Percentiles rank a stretch among this genome's conserved stretches.
These are phyloP conservation scores for Lithophane leautieri DNA, from an alignment of 2,888 invertebrate species.

Conservation along the genomic window DNA sequence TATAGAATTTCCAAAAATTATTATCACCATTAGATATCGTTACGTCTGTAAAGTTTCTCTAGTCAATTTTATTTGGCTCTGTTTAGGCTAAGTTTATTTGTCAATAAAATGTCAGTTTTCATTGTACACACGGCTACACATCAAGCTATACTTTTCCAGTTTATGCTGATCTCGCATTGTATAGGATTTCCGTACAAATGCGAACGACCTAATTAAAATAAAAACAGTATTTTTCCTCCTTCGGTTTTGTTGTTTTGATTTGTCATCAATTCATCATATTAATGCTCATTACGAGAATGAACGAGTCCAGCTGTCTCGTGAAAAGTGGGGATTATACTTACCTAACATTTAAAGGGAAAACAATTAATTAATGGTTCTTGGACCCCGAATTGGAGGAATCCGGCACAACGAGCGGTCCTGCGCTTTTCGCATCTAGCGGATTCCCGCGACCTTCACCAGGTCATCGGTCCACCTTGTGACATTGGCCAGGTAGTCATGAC, in stretches of 20 bases:
- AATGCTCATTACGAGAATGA: neutral
- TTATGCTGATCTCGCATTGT: too few relatives aligned
- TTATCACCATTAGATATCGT: too few relatives aligned
- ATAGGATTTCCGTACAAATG: too few relatives aligned
- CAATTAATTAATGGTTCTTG: neutral
- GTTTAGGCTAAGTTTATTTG: neutral
- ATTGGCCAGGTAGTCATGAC: neutral
- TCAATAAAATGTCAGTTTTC: neutral
- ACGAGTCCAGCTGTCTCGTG: neutral
- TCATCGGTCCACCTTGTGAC: neutral
- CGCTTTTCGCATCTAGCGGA: neutral
- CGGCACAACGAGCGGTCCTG: neutral
- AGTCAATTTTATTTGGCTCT: too few relatives aligned
- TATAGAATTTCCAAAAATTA: too few relatives aligned
- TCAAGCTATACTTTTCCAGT: too few relatives aligned
- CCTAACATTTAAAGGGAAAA: conserved; percentile 14
- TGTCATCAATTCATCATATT: conserved; percentile 9
- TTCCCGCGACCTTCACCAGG: neutral
- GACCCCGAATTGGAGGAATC: neutral
- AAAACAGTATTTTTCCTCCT: conserved; percentile 9
- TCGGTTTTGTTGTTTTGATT: conserved; percentile 3
- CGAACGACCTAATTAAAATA: conserved; percentile 19
- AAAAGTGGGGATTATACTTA: neutral
- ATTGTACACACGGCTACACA: too few relatives aligned
- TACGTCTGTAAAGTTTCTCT: too few relatives aligned